Evolutionary conservation across 2,113 vertebrate genomes (phyloP), one percentile per base, ranked within the genome.

Genomic region (Falco punctatus): DNA sequence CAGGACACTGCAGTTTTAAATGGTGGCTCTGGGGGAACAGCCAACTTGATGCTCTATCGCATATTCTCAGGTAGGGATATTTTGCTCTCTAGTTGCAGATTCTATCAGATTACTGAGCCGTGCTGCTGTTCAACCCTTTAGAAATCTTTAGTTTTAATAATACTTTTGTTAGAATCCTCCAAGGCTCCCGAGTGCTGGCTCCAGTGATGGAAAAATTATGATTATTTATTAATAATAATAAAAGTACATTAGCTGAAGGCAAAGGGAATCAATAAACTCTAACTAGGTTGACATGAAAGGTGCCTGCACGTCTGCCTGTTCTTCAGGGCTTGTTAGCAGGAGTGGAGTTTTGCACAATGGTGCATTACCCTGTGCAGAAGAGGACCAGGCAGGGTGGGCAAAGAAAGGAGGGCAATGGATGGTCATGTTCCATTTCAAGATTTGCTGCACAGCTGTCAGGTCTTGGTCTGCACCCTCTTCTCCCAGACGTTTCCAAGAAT

Each of bases 181-280:
- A 51, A 78, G 88, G 80, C 85, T 90, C 46, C 40, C 0, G 0
- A 33, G 35, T 54, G 11, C 71, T 72, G 78, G 69, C 92, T 95
- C 52, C 58, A 59, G 64, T 85, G 78, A 80, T 67, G 87, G 92
- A 69, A 96, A 94, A 95, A 92, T 55, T 11, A 90, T 88, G 87
- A 96, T 95, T 90, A 95, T 94, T 97, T 95, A 95, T 95, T 96
- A 96, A 90, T 96, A 95, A 94, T 96, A 91, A 96, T 88, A 91
- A 73, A 92, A 96, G 84, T 83, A 64, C 74, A 88, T 96, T 97
- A 96, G 92, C 94, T 8, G 4, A 95, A 95, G 94, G 97, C 92
- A 95, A 95, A 46, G n/a, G 40, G 40, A 92, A 97, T 95, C 94
- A 92, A 95, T 97, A 96, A 97, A 88, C 89, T 88, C 81, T 91